phyloP scores from a whole-genome alignment of 2,888 invertebrate species.

The Periphyllus acericola region DNA sequence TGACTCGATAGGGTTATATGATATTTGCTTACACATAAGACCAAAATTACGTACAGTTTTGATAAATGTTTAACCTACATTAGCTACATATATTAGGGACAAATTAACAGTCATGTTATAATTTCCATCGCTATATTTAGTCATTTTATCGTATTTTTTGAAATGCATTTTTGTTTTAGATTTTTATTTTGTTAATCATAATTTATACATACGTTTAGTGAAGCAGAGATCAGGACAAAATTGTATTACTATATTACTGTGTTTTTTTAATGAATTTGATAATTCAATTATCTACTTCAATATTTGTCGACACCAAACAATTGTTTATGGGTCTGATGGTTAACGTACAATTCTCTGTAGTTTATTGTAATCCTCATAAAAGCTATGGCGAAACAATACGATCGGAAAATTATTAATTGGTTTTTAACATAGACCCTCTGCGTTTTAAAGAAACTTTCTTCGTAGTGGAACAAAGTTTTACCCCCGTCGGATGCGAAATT shows the following conservation, averaged over 20 bases:
- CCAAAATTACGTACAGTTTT: too few relatives aligned
- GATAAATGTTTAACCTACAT: too few relatives aligned
- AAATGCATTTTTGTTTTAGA: too few relatives aligned
- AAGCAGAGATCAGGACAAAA: too few relatives aligned
- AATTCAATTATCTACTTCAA: constrained; percentile 9
- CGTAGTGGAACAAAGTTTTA: constrained; percentile 33
- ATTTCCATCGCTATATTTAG: too few relatives aligned
- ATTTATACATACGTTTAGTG: too few relatives aligned
- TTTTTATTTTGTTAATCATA: too few relatives aligned
- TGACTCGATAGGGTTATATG: too few relatives aligned
- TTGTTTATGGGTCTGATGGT: not conserved
- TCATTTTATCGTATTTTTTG: too few relatives aligned
- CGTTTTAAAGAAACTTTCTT: constrained; percentile 32
- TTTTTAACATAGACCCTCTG: constrained; percentile 22
- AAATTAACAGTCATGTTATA: too few relatives aligned
- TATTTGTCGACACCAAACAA: constrained; percentile 4
- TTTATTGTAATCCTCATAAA: not conserved
- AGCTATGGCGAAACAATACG: constrained; percentile 20
- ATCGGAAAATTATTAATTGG: constrained; percentile 48
- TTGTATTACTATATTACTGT: not conserved
- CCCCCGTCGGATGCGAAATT: not conserved
- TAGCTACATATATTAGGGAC: too few relatives aligned
- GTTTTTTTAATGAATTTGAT: not conserved
- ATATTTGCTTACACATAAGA: too few relatives aligned
- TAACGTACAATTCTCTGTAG: not conserved